Evolutionary conservation across 2,797 vertebrate species (phyloP).

Genomic region (Falco berigora): DNA sequence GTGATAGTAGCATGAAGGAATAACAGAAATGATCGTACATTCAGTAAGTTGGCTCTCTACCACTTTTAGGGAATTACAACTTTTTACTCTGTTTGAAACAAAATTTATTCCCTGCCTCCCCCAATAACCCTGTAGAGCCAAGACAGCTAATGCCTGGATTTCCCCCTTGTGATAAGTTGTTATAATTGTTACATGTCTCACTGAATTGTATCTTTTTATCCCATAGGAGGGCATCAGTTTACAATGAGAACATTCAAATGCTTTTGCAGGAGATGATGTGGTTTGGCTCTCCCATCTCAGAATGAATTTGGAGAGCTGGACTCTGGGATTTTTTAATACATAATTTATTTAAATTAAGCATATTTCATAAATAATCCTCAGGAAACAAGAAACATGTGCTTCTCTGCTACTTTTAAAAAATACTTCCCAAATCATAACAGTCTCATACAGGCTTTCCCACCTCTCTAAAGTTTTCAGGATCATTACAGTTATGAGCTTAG

Average conservation of each 20-base stretch:
- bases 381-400: neutral
- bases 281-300: neutral
- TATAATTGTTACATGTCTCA: neutral
- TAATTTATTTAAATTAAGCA: neutral
- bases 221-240: conserved; percentile 4
- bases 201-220: neutral
- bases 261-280: neutral
- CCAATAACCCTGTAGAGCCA: neutral
- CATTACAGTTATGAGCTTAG: neutral
- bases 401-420: neutral
- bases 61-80: neutral
- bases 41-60: neutral
- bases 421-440: neutral
- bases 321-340: neutral
- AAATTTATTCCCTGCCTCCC: neutral
- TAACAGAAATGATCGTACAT: neutral
- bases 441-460: neutral
- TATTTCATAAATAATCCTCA: neutral
- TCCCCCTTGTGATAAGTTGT: neutral
- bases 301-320: neutral
- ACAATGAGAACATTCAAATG: neutral
- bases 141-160: neutral
- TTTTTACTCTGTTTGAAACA: neutral
- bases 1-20: neutral
- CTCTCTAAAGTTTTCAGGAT: neutral